phyloP scores from a whole-genome alignment of 2,113 vertebrate genomes.

The Cariama cristata region DNA sequence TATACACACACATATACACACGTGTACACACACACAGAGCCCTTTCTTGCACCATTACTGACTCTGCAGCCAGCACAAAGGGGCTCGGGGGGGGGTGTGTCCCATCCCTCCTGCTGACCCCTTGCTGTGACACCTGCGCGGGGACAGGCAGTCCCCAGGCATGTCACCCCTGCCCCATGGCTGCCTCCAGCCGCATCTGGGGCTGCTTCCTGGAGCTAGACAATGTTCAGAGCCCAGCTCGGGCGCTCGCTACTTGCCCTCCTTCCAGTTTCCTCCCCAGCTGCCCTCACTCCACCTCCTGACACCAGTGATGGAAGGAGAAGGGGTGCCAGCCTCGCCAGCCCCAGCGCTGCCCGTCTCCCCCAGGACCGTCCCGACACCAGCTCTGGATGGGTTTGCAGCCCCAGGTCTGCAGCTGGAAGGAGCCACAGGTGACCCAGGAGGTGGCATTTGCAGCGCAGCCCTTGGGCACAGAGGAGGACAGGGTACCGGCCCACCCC shows the following conservation, averaged over 20 bases:
- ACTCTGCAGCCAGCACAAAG: not conserved
- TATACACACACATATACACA: accelerated
- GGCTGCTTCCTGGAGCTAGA: accelerated
- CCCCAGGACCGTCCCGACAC: accelerated
- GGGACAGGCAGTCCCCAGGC: not conserved
- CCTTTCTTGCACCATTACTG: not conserved
- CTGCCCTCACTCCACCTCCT: not conserved
- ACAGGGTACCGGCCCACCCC: not conserved
- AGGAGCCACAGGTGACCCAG: accelerated
- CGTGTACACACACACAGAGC: accelerated
- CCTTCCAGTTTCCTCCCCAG: not conserved
- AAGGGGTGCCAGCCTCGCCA: not conserved
- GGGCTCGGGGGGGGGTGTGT: too few species aligned
- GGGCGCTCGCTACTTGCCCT: not conserved
- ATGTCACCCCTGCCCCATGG: not conserved
- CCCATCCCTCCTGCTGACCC: accelerated
- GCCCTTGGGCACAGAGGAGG: not conserved
- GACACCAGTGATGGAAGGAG: not conserved
- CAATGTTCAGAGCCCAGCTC: not conserved
- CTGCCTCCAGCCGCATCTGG: not conserved
- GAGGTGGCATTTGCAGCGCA: not conserved
- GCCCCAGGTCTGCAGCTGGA: accelerated
- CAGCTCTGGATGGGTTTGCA: not conserved
- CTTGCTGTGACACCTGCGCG: accelerated
- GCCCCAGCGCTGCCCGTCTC: accelerated